phyloP scores from a whole-genome alignment of 1,140 invertebrate species.

The Paraescarpia echinospica region DNA sequence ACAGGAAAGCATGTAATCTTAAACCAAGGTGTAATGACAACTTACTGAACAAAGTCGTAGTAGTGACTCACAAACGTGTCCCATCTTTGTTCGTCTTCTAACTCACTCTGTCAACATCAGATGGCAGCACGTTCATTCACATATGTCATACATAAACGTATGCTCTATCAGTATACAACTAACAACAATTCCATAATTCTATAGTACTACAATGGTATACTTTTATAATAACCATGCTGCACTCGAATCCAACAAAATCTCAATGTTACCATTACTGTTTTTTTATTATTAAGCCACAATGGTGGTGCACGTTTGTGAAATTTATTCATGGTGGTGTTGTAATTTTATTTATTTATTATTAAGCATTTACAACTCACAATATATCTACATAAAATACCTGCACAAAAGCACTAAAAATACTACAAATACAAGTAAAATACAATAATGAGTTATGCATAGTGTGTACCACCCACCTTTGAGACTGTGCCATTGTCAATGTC shows the following conservation, averaged over 20 bases:
- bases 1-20: neutral
- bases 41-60: slow-evolving; percentile 25
- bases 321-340: too few species aligned
- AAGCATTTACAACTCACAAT: too few species aligned
- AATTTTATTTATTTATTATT: too few species aligned
- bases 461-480: neutral
- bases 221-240: neutral
- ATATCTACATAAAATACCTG: too few species aligned
- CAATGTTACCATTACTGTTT: neutral
- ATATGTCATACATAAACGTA: neutral
- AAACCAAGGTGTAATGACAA: neutral
- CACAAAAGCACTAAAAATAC: neutral
- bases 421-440: neutral
- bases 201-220: neutral
- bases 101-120: neutral
- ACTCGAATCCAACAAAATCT: neutral
- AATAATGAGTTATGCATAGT: neutral
- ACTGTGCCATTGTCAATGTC: slow-evolving; percentile 19
- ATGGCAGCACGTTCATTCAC: neutral
- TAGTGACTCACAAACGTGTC: neutral
- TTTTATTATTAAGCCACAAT: neutral
- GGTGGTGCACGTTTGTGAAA: neutral
- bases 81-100: neutral
- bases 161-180: too few species aligned
- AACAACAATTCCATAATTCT: too few species aligned